Evolutionary conservation across 2,888 invertebrate genomes (phyloP).

Genomic region (Tetheella fluctuosa): DNA sequence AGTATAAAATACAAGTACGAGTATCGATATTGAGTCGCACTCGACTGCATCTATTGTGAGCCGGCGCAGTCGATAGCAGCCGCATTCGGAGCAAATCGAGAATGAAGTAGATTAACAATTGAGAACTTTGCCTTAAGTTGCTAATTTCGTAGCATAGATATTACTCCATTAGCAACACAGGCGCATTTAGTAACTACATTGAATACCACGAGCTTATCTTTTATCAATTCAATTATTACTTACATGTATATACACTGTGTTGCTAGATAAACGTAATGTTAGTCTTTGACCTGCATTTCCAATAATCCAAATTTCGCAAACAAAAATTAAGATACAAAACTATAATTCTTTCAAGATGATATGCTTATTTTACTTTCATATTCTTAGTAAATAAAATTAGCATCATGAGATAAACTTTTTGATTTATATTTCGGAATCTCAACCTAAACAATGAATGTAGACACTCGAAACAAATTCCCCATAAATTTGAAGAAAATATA

Average conservation of each 20-base stretch:
- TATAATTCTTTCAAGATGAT: not conserved
- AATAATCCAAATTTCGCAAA: too few relatives aligned
- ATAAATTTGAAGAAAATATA: constrained; percentile 41
- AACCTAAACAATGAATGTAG: constrained; percentile 14
- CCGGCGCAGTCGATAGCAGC: constrained; percentile 55
- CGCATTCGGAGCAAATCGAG: constrained; percentile 69
- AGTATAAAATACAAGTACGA: constrained; percentile 45
- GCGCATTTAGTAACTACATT: not conserved
- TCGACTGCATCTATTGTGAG: constrained; percentile 73
- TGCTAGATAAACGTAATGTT: too few relatives aligned
- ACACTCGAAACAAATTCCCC: constrained; percentile 22
- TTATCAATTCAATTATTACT: too few relatives aligned
- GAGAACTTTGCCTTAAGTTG: constrained; percentile 64
- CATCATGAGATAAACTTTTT: constrained; percentile 2
- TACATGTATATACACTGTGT: too few relatives aligned
- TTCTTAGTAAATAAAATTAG: not conserved
- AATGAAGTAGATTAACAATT: constrained; percentile 79
- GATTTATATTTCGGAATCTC: constrained; percentile 13
- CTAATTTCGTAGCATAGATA: constrained; percentile 49
- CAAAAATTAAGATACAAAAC: not conserved
- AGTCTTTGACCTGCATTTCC: too few relatives aligned
- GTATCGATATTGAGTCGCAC: constrained; percentile 47
- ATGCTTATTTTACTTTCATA: not conserved
- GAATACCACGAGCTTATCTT: not conserved
- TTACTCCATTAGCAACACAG: too few relatives aligned